A percentile compares a stretch with the other conserved stretches of the same genome.
Evolutionary conservation across 2,888 invertebrate genomes (phyloP).

Genomic region (Hermodice carunculata): DNA sequence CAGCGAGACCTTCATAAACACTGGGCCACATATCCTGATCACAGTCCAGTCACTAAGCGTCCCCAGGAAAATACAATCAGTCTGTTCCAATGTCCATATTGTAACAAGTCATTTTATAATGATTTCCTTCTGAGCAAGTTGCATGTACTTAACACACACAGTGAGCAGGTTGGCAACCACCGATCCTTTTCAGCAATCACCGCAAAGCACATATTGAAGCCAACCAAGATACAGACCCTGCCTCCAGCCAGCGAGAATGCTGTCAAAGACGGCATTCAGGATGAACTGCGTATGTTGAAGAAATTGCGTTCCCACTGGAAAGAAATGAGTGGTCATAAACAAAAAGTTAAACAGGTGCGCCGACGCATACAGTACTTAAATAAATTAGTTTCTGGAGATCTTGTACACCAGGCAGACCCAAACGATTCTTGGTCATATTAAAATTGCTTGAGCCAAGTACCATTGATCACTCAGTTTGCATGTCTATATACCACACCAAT

Average conservation of each 20-base stretch:
- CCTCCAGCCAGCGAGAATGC: background rate
- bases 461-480: too few species aligned
- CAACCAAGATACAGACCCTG: conserved; percentile 4
- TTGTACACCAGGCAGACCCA: too few species aligned
- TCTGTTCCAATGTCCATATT: conserved; percentile 13
- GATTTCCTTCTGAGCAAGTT: conserved; percentile 2
- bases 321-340: conserved; percentile 2
- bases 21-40: background rate
- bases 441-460: too few species aligned
- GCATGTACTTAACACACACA: background rate
- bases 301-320: conserved; percentile 13
- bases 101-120: background rate
- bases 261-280: conserved; percentile 6
- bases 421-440: too few species aligned
- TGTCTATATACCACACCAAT: too few species aligned
- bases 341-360: too few species aligned
- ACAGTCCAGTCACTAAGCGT: background rate
- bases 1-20: conserved; percentile 6
- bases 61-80: background rate
- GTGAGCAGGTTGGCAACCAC: background rate
- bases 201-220: conserved; percentile 11
- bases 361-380: too few species aligned
- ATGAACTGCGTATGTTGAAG: conserved; percentile 10
- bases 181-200: conserved; percentile 7
- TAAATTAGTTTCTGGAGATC: too few species aligned